Percentiles rank a stretch among this genome's conserved stretches.
Evolutionary conservation across 2,888 invertebrate genomes (phyloP).

Genomic region (Cerceris ruficornis): DNA sequence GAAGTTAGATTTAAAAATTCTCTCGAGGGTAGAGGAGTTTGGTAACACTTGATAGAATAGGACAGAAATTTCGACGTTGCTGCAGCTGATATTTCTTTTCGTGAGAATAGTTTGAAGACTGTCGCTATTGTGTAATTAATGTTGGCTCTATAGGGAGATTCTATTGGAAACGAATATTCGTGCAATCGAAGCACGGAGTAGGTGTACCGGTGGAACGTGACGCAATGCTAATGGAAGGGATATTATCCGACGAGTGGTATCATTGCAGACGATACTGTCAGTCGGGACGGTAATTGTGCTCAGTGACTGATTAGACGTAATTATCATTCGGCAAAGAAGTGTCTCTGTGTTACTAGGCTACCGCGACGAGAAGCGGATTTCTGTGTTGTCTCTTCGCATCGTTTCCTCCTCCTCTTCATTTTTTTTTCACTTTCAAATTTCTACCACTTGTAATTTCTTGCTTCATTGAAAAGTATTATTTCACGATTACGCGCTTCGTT

Average conservation of each 20-base stretch:
- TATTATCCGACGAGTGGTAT: constrained; percentile 60
- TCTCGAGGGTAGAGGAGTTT: no score
- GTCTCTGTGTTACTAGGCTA: constrained; percentile 55
- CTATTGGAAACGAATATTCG: constrained; percentile 52
- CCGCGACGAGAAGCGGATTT: neutral
- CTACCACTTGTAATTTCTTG: neutral
- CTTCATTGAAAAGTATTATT: neutral
- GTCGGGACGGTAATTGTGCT: constrained; percentile 54
- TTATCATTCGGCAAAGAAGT: constrained; percentile 62
- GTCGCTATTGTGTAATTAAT: constrained; percentile 49
- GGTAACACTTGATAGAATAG: no score
- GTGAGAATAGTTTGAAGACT: constrained; percentile 8
- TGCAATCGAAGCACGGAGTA: constrained; percentile 55
- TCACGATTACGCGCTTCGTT: neutral
- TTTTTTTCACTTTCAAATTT: neutral
- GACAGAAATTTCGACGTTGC: no score
- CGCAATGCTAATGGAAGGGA: constrained; percentile 63
- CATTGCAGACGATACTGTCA: constrained; percentile 54
- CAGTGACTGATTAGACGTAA: constrained; percentile 62
- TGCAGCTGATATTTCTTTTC: constrained; percentile 3
- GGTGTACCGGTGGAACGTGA: constrained; percentile 55
- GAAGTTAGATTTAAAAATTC: no score
- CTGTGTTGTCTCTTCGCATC: neutral
- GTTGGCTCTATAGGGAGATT: constrained; percentile 29
- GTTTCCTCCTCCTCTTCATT: neutral